Conservation (phyloP, 2,113 vertebrate genomes). For the Tragelaphus scriptus region DNA sequence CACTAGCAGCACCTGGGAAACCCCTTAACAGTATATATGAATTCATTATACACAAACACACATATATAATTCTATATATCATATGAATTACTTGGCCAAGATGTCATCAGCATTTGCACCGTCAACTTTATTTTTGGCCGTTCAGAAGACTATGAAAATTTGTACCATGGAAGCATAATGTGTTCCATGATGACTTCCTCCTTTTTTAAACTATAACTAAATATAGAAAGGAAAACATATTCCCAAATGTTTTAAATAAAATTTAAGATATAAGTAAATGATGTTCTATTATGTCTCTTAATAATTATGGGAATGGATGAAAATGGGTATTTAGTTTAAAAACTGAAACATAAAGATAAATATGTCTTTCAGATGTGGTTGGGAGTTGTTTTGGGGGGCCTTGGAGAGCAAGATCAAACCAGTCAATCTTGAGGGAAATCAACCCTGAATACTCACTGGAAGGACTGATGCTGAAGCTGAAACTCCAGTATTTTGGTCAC, state of each 20-base stretch:
- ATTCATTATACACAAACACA: background rate
- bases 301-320: background rate
- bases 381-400: accelerated
- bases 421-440: background rate
- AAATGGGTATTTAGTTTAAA: background rate
- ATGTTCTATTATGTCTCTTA: background rate
- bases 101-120: background rate
- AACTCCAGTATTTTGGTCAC: background rate
- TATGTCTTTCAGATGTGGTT: background rate
- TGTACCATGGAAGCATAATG: background rate
- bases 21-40: background rate
- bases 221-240: background rate
- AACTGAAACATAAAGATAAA: background rate
- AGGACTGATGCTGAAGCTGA: background rate
- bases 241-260: background rate
- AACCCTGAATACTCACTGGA: background rate
- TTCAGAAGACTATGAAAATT: background rate
- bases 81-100: background rate
- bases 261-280: background rate
- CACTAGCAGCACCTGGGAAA: background rate
- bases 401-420: background rate
- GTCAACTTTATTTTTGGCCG: background rate
- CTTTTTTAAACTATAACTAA: background rate
- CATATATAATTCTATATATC: background rate
- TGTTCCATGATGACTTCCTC: background rate